Base-by-base conservation (phyloP, 2,888 invertebrate genomes). In the Entomobrya proxima region DNA sequence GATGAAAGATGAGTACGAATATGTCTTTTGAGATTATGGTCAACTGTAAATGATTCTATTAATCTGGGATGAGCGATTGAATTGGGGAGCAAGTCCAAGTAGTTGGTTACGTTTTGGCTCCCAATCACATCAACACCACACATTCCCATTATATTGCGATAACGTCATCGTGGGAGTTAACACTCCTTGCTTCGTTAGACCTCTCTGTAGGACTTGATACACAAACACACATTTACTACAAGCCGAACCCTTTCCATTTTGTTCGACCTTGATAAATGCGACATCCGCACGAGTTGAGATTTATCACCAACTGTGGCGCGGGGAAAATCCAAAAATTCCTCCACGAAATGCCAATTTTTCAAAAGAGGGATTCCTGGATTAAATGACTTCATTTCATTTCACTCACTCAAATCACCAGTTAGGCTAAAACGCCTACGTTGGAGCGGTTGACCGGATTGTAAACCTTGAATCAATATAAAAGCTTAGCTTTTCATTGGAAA, bases 41-140 rank as follows among this genome's bases (percentile, higher is more conserved):
- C 83, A 79, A 83, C 64, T 86, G 77, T 77, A 64, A 86, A 32
- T 78, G 86, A 82, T 78, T 72, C 74, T 82, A 64, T 83, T 83
- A 83, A 77, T 83, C 83, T 37, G 30, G 83, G 74, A 64, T 76
- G 77, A 67, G 77, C 44, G 58, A 61, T 61, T 44, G 61, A 18
- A 30, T 77, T 30, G 24, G n/a, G 4, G 52, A 58, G 24, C 58
- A 37, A 32, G 76, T 55, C 7, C 55, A 27, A 30, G 30, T 18
- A 9, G 6, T 64, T 64, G 11, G 4, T 64, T 64, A 11, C n/a
- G 2, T 35, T 64, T 24, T 64, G n/a, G 4, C 50, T 32, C 27
- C 32, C 32, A 47, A 69, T 44, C 24, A 69, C 44, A 24, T 18
- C 24, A n/a, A n/a, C n/a, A 55, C 18, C 27, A 24, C 64, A 27